A percentile compares a stretch with the other conserved stretches of the same genome.
Evolutionary conservation across 1,140 invertebrate species (phyloP).

Genomic region (Neuroterus valhalla): DNA sequence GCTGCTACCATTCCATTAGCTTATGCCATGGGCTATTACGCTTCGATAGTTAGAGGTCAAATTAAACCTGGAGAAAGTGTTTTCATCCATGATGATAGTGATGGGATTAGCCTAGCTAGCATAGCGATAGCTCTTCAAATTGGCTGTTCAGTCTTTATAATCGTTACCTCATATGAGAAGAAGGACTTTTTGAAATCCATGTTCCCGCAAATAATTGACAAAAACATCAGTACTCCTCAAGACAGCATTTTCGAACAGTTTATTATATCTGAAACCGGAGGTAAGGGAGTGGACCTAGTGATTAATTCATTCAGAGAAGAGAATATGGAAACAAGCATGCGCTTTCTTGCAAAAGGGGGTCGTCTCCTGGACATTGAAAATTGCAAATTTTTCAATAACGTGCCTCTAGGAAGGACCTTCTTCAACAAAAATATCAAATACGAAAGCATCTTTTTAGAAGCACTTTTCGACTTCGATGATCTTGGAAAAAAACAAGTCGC

Average conservation of each 20-base stretch:
- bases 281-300: slow-evolving; percentile 92
- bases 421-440: slow-evolving; percentile 97
- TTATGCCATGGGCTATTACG: slow-evolving; percentile 96
- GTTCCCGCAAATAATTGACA: slow-evolving; percentile 84
- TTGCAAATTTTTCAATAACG: slow-evolving; percentile 95
- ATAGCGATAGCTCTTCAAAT: slow-evolving; percentile 92
- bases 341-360: slow-evolving; percentile 91
- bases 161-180: slow-evolving; percentile 91
- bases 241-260: slow-evolving; percentile 94
- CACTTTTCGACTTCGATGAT: slow-evolving; percentile 85
- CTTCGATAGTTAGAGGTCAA: slow-evolving; percentile 88
- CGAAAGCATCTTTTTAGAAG: slow-evolving; percentile 96
- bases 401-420: slow-evolving; percentile 90
- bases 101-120: slow-evolving; percentile 96
- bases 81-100: slow-evolving; percentile 95
- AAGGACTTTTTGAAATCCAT: slow-evolving; percentile 89
- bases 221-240: slow-evolving; percentile 93
- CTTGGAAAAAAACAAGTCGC: slow-evolving; percentile 85
- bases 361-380: slow-evolving; percentile 98
- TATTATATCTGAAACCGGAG: slow-evolving; percentile 85
- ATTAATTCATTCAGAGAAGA: slow-evolving; percentile 95
- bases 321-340: slow-evolving; percentile 92
- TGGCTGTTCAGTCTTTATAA: slow-evolving; percentile 91
- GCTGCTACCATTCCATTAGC: slow-evolving; percentile 96
- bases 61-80: slow-evolving; percentile 89